These are phyloP conservation scores for Austrofundulus limnaeus DNA, from an alignment of 2,113 vertebrate species.

Conservation along the genomic window DNA sequence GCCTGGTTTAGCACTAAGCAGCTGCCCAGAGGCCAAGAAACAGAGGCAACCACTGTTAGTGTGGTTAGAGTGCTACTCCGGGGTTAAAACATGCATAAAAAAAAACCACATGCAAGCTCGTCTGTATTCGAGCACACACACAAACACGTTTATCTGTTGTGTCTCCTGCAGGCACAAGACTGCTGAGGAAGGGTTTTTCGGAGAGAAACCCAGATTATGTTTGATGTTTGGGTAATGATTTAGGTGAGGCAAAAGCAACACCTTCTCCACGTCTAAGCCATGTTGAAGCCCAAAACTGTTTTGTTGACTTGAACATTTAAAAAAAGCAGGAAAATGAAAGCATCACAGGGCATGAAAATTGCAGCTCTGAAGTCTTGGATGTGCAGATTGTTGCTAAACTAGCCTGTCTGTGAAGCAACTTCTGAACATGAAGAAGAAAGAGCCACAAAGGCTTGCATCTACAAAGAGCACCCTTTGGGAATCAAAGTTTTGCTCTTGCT, in stretches of 20 bases:
- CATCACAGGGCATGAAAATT: slow-evolving; percentile 23
- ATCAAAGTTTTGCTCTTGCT: slow-evolving; percentile 29
- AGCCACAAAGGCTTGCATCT: slow-evolving; percentile 9
- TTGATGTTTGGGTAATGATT: slow-evolving; percentile 79
- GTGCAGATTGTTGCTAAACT: slow-evolving; percentile 36
- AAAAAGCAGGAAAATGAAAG: slow-evolving; percentile 49
- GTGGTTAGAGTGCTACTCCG: slow-evolving; percentile 26
- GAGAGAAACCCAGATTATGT: slow-evolving; percentile 66
- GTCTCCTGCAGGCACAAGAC: slow-evolving; percentile 58
- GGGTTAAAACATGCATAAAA: slow-evolving; percentile 58
- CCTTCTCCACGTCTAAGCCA: slow-evolving; percentile 51
- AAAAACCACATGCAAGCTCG: slow-evolving; percentile 41
- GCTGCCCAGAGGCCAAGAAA: slow-evolving; percentile 53
- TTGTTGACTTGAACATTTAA: slow-evolving; percentile 35
- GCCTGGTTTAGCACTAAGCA: slow-evolving; percentile 55
- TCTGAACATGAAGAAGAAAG: slow-evolving; percentile 28
- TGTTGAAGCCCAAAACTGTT: slow-evolving; percentile 42
- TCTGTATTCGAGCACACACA: slow-evolving; percentile 15
- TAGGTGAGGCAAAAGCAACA: slow-evolving; percentile 61
- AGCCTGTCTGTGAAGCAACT: slow-evolving; percentile 25
- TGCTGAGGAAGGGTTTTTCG: slow-evolving; percentile 68
- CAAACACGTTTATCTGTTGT: slow-evolving; percentile 28
- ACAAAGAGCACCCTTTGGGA: slow-evolving; percentile 17
- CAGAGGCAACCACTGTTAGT: slow-evolving; percentile 21
- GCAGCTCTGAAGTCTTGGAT: slow-evolving; percentile 35